Evolutionary conservation across 2,113 vertebrate species (phyloP).

Genomic region (Oriolus oriolus): DNA sequence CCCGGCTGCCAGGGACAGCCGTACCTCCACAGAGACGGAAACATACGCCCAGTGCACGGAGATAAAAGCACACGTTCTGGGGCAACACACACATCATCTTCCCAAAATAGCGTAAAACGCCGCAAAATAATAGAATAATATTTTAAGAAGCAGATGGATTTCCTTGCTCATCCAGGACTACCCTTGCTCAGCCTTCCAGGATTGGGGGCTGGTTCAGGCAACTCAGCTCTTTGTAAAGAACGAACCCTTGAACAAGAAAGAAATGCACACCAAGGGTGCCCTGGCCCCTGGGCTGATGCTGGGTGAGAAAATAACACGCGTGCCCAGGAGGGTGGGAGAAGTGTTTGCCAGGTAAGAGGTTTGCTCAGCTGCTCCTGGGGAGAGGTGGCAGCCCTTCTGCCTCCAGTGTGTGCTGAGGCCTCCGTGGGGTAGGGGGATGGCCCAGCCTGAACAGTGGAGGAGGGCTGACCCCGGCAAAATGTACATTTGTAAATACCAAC

Average conservation of each 20-base stretch:
- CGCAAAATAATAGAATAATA: not conserved
- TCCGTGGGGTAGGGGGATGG: accelerated
- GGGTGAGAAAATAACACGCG: accelerated
- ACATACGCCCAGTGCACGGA: accelerated
- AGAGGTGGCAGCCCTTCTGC: accelerated
- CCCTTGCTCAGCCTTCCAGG: no score
- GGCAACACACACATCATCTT: accelerated
- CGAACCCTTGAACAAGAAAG: not conserved
- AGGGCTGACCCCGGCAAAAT: no score
- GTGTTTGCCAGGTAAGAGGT: accelerated
- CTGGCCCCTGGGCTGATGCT: accelerated
- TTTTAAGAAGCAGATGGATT: not conserved
- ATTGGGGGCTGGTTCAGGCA: accelerated
- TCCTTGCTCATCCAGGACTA: no score
- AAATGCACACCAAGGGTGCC: accelerated
- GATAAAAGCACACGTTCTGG: accelerated
- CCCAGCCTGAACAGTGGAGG: no score
- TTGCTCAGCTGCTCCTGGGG: not conserved
- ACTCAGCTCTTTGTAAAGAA: not conserved
- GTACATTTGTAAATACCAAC: accelerated
- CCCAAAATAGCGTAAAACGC: accelerated
- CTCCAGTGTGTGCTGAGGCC: accelerated
- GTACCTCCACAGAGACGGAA: accelerated
- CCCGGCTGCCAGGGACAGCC: not conserved
- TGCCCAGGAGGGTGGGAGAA: not conserved